A percentile compares a stretch with the other conserved stretches of the same genome.
phyloP scores from a whole-genome alignment of 2,797 vertebrate species.

The Rhinoraja longicauda region DNA sequence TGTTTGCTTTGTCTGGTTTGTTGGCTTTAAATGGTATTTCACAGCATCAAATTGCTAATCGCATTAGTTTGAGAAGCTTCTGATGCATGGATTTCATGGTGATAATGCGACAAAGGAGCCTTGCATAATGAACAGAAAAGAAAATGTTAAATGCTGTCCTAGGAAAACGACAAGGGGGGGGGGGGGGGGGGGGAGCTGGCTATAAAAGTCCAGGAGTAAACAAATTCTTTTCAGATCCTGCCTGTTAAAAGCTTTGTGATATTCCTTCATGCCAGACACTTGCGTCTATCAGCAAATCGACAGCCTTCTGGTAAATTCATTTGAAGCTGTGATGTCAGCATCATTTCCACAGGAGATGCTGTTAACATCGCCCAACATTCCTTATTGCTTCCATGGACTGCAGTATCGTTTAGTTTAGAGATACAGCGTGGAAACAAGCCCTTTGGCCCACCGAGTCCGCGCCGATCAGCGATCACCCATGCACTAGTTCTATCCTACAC shows the following conservation, averaged over 20 bases:
- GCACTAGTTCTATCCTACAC: too few species aligned
- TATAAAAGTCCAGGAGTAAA: slow-evolving; percentile 9
- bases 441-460: too few species aligned
- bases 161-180: neutral
- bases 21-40: slow-evolving; percentile 5
- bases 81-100: slow-evolving; percentile 18
- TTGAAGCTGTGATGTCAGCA: neutral
- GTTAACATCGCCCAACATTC: neutral
- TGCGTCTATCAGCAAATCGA: neutral
- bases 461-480: too few species aligned
- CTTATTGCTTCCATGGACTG: neutral
- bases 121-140: slow-evolving; percentile 17
- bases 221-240: neutral
- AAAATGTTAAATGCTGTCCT: slow-evolving; percentile 20
- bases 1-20: slow-evolving; percentile 1
- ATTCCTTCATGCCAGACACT: neutral
- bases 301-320: neutral
- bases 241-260: neutral
- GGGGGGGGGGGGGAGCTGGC: neutral
- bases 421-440: too few species aligned
- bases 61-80: neutral
- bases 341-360: neutral
- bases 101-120: slow-evolving; percentile 11
- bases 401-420: too few species aligned
- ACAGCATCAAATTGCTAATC: neutral